Percentiles rank a stretch among this genome's conserved stretches.
These are phyloP conservation scores for Vesta saturnalis DNA, from an alignment of 2,888 invertebrate species.

Conservation along the genomic window DNA sequence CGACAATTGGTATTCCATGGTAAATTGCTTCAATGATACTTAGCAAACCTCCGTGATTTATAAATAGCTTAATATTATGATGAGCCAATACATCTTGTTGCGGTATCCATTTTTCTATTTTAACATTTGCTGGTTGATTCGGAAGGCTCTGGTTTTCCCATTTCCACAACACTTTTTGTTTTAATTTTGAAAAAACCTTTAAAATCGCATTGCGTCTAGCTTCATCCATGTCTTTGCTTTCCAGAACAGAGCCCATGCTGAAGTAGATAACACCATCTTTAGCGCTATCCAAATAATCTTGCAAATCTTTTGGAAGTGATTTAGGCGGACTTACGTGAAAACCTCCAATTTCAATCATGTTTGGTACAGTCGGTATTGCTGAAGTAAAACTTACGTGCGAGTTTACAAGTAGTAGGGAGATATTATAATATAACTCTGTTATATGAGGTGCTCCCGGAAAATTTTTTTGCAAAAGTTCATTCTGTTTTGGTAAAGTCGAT, in stretches of 20 bases:
- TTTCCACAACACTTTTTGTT: constrained; percentile 66
- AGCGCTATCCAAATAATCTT: constrained; percentile 64
- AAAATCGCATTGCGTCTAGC: constrained; percentile 66
- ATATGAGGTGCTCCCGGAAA: constrained; percentile 40
- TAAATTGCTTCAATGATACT: too few species aligned
- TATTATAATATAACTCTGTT: constrained; percentile 48
- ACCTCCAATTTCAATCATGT: constrained; percentile 68
- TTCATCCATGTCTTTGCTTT: constrained; percentile 65
- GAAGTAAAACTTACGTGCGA: constrained; percentile 65
- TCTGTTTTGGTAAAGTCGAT: constrained; percentile 31
- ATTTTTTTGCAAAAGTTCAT: constrained; percentile 37
- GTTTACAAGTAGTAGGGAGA: constrained; percentile 51
- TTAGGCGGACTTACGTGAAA: constrained; percentile 59
- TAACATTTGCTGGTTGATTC: constrained; percentile 59
- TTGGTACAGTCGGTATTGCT: constrained; percentile 66
- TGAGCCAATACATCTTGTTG: constrained; percentile 60
- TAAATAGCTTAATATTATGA: constrained; percentile 62
- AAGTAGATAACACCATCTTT: constrained; percentile 69
- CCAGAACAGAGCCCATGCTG: constrained; percentile 70
- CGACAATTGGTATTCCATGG: constrained; percentile 63
- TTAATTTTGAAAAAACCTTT: constrained; percentile 67
- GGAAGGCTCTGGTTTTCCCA: constrained; percentile 62
- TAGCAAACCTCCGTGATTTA: constrained; percentile 64
- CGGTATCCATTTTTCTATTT: constrained; percentile 60
- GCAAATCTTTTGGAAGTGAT: constrained; percentile 60